These are phyloP conservation scores for Brachionus rotundiformis DNA, from an alignment of 1,140 invertebrate species.

Conservation along the genomic window DNA sequence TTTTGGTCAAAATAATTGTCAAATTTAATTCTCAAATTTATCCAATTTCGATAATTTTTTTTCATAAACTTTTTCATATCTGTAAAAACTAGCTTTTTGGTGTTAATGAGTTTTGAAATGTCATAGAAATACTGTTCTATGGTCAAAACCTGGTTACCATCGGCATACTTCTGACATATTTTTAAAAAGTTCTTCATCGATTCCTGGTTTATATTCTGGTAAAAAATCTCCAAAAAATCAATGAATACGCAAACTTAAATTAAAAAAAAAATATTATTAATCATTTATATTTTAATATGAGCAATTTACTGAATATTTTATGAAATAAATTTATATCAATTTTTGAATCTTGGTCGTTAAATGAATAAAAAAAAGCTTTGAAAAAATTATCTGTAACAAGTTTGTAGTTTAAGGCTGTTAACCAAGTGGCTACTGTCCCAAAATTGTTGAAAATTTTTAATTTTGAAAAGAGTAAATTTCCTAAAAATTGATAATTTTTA, in stretches of 20 bases:
- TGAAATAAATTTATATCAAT: neutral
- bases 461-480: neutral
- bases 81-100: neutral
- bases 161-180: neutral
- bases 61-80: neutral
- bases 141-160: neutral
- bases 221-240: neutral
- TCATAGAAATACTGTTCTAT: neutral
- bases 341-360: neutral
- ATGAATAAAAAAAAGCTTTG: conserved; percentile 1
- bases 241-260: neutral
- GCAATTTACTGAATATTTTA: neutral
- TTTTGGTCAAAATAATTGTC: neutral
- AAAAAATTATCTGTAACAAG: neutral
- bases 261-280: neutral
- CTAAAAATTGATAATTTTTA: neutral
- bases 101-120: neutral
- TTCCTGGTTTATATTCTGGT: neutral
- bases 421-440: neutral
- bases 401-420: neutral
- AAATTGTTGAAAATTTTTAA: neutral
- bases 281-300: too few relatives aligned
- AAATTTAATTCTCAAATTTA: neutral
- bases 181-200: neutral
- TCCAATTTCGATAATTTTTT: neutral